These are phyloP conservation scores for Bujurquina vittata DNA, from an alignment of 2,113 vertebrate species.

Conservation along the genomic window DNA sequence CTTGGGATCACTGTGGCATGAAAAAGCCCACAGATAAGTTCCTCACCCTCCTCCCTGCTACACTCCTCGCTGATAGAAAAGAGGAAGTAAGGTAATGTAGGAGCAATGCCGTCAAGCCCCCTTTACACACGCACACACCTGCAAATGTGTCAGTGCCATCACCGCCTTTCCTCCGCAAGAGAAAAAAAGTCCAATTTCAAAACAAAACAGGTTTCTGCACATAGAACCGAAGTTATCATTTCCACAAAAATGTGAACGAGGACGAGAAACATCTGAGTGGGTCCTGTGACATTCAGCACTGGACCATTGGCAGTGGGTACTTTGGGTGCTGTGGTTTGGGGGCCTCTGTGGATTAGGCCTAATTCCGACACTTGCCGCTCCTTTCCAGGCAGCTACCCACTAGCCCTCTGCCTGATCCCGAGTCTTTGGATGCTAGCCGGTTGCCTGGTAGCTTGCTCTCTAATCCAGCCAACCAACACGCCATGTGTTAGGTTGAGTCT, in stretches of 20 bases:
- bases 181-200: slow-evolving; percentile 41
- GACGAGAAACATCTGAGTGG: not conserved
- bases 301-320: no score
- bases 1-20: slow-evolving; percentile 77
- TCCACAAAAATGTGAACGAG: slow-evolving; percentile 6
- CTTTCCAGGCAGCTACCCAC: not conserved
- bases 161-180: slow-evolving; percentile 12
- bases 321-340: no score
- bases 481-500: not conserved
- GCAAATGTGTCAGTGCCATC: not conserved
- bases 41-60: slow-evolving; percentile 57
- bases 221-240: slow-evolving; percentile 3
- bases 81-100: slow-evolving; percentile 70
- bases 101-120: slow-evolving; percentile 42
- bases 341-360: not conserved
- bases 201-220: slow-evolving; percentile 28
- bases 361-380: not conserved
- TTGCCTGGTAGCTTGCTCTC: not conserved
- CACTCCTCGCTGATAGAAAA: slow-evolving; percentile 57
- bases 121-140: slow-evolving; percentile 16
- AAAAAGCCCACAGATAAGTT: slow-evolving; percentile 75
- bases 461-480: slow-evolving; percentile 1
- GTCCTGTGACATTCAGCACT: not conserved
- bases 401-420: not conserved
- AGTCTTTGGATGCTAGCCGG: not conserved